These are phyloP conservation scores for Elephas maximus DNA, from an alignment of 2,113 vertebrate species.

Conservation along the genomic window DNA sequence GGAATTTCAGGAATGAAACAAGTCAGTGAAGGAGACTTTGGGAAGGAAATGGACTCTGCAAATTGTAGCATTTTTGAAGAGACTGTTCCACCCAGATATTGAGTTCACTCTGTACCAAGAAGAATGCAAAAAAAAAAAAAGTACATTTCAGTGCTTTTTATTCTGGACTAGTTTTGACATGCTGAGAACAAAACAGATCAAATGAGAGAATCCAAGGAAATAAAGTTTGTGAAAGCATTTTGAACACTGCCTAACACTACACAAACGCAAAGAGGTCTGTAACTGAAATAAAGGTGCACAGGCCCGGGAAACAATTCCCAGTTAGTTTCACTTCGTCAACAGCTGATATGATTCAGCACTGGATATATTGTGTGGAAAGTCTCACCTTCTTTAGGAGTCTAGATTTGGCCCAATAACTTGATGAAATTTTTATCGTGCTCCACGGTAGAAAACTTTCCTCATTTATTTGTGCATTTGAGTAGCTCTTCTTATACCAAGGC, in stretches of 20 bases:
- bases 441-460: not conserved
- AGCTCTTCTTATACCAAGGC: not conserved
- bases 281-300: slow-evolving; percentile 17
- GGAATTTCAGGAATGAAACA: not conserved
- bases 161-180: slow-evolving; percentile 30
- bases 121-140: not conserved
- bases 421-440: not conserved
- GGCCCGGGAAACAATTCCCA: not conserved
- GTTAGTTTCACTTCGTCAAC: not conserved
- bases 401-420: slow-evolving; percentile 11
- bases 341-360: not conserved
- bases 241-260: not conserved
- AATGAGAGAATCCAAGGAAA: not conserved
- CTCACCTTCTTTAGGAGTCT: not conserved
- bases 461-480: slow-evolving; percentile 17
- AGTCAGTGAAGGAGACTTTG: not conserved
- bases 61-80: not conserved
- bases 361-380: not conserved
- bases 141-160: slow-evolving; percentile 18
- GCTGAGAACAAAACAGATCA: slow-evolving; percentile 6
- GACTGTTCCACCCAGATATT: not conserved
- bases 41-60: not conserved
- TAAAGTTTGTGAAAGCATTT: not conserved
- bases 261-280: not conserved
- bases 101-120: not conserved